Conservation (phyloP, 1,140 invertebrate genomes). For the Pogonus chalceus region DNA sequence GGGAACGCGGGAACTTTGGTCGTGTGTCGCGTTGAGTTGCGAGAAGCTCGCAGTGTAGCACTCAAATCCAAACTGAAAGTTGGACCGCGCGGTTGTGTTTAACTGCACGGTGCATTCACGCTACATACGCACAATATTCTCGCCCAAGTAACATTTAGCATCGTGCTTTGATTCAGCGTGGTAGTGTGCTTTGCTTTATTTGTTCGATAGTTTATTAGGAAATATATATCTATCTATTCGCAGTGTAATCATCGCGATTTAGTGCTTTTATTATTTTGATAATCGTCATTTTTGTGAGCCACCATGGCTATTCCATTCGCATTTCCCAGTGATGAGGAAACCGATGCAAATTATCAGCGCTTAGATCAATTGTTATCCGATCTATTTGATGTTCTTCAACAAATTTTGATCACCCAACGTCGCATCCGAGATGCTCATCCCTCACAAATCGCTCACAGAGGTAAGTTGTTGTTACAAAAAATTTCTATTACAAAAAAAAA, state of each 20-base stretch:
- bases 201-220: neutral
- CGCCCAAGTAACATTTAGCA: neutral
- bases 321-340: conserved; percentile 31
- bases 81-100: neutral
- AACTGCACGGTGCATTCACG: neutral
- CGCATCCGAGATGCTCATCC: neutral
- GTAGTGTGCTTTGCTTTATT: neutral
- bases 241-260: no score
- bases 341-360: conserved; percentile 19
- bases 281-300: conserved; percentile 11
- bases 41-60: no score
- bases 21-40: neutral
- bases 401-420: neutral
- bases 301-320: conserved; percentile 36
- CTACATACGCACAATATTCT: neutral
- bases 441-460: neutral
- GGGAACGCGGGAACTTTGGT: neutral
- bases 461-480: no score
- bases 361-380: conserved; percentile 25
- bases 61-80: neutral
- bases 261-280: neutral
- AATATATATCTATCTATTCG: neutral
- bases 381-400: conserved; percentile 14
- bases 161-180: neutral
- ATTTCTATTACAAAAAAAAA: no score